A percentile compares a stretch with the other conserved stretches of the same genome.
Evolutionary conservation across 2,888 invertebrate genomes (phyloP).

Genomic region (Oscheius sp.): DNA sequence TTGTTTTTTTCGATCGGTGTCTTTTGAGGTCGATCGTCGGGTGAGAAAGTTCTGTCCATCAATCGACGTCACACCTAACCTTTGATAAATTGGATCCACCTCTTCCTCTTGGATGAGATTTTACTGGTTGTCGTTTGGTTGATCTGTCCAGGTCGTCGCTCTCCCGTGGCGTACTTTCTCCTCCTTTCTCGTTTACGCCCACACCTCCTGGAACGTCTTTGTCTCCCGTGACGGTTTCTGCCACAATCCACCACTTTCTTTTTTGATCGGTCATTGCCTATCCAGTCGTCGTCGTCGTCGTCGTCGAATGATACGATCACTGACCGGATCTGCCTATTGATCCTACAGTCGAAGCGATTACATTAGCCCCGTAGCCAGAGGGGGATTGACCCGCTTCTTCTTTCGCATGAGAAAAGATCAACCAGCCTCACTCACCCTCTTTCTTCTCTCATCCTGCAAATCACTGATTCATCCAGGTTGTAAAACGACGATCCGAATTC

Average conservation of each 20-base stretch:
- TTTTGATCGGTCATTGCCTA: conserved; percentile 17
- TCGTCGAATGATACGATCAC: conserved; percentile 25
- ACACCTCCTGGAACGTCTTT: background rate
- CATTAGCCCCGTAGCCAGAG: background rate
- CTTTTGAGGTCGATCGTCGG: no score
- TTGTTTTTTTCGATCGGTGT: no score
- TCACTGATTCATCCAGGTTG: no score
- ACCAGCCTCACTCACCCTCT: background rate
- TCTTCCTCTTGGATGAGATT: no score
- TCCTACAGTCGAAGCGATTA: background rate
- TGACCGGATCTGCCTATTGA: conserved; percentile 9
- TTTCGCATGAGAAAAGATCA: background rate
- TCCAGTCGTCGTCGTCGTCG: no score
- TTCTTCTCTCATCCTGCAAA: no score
- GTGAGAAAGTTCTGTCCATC: background rate
- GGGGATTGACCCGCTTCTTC: conserved; percentile 2
- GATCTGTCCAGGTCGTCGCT: conserved; percentile 12
- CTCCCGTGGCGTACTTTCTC: background rate
- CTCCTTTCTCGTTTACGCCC: background rate
- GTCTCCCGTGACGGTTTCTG: background rate
- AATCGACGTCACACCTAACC: no score
- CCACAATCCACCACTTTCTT: no score
- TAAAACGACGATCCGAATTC: no score
- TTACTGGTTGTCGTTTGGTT: no score
- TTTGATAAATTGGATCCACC: no score